Conservation (phyloP, 2,797 vertebrate genomes). For the Microtus californicus region DNA sequence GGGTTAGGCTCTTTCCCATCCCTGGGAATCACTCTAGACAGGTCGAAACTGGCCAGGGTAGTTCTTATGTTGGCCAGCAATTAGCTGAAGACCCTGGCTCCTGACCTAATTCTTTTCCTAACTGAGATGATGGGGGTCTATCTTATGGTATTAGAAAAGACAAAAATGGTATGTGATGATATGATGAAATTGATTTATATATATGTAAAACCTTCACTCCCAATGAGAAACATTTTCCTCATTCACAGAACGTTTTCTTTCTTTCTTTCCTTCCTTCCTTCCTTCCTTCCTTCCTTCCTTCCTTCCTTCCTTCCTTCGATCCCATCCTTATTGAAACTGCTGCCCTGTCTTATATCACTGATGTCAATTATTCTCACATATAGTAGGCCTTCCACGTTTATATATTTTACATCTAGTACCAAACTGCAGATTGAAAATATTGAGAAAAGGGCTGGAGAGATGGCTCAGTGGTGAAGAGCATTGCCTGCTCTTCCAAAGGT, state of each 20-base stretch:
- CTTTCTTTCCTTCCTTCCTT: background rate
- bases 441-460: background rate
- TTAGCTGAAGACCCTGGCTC: background rate
- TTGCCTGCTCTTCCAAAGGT: too few relatives aligned
- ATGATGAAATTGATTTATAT: background rate
- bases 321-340: background rate
- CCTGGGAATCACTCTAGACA: background rate
- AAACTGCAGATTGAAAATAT: background rate
- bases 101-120: background rate
- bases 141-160: background rate
- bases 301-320: background rate
- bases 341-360: background rate
- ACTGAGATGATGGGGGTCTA: background rate
- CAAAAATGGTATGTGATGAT: background rate
- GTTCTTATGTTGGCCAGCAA: background rate
- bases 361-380: background rate
- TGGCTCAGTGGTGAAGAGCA: too few relatives aligned
- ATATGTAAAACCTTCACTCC: background rate
- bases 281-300: background rate
- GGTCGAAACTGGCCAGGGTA: background rate
- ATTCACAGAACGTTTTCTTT: background rate
- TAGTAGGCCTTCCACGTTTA: background rate
- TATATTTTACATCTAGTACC: background rate
- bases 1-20: background rate
- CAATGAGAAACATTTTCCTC: background rate